Conservation (phyloP, 2,888 invertebrate species). For the Phortica okadai region DNA sequence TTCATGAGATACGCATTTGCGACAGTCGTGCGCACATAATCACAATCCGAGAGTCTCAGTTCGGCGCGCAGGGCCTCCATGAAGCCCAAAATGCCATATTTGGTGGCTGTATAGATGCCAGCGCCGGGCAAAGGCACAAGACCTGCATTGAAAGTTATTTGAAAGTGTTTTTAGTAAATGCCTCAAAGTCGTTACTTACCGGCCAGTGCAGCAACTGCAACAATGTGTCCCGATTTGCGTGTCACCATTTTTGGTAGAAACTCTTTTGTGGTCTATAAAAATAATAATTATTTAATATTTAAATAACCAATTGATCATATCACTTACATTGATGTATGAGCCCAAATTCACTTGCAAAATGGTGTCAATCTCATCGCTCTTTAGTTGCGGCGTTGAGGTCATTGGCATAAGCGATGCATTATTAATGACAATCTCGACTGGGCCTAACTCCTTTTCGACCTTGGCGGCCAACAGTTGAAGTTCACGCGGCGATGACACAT, state of each 20-base stretch:
- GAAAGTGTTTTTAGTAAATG: not conserved
- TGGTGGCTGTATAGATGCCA: constrained; percentile 76
- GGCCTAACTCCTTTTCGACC: constrained; percentile 74
- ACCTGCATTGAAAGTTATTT: constrained; percentile 52
- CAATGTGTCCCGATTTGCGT: constrained; percentile 76
- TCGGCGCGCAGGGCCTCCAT: constrained; percentile 75
- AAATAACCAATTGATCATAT: not conserved
- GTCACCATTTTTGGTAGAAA: constrained; percentile 77
- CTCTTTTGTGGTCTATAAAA: constrained; percentile 74
- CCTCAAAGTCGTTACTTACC: constrained; percentile 55
- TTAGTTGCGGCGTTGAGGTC: constrained; percentile 73
- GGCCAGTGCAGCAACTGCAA: constrained; percentile 76
- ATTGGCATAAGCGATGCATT: constrained; percentile 77
- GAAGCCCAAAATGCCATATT: constrained; percentile 77
- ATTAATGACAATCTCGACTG: constrained; percentile 77
- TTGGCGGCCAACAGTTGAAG: constrained; percentile 71
- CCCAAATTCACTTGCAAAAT: constrained; percentile 76
- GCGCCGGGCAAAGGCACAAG: constrained; percentile 72
- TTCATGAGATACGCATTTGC: constrained; percentile 77
- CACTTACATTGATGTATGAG: constrained; percentile 76
- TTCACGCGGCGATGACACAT: constrained; percentile 74
- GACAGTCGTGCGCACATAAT: constrained; percentile 73
- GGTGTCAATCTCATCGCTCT: constrained; percentile 75
- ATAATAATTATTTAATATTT: constrained; percentile 32
- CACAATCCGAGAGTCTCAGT: constrained; percentile 73